Evolutionary conservation across 2,797 vertebrate species (phyloP), one percentile per base, ranked within the genome.

Genomic region (Anisognathus igniventris): DNA sequence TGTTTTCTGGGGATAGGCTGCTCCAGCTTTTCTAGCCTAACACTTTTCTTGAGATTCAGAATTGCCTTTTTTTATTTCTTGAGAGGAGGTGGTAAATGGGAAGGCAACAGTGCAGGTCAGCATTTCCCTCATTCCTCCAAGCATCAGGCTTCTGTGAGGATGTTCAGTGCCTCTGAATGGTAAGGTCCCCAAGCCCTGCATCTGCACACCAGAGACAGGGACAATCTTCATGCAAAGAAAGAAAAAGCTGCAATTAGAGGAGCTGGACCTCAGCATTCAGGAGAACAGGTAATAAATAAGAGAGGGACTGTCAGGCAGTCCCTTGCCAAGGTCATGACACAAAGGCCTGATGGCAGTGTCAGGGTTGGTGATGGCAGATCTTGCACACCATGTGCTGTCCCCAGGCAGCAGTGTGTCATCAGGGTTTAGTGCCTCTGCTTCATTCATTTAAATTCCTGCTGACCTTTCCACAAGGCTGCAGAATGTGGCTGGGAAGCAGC

Each of bases 401-500:
- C 31, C 82, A 48, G 66, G 37, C 77, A 16, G 51, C 88, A 66
- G 53, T 7, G 31, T 70, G 87, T 82, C 47, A 22, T 60, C 54
- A 75, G 22, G 39, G 31, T 80, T 96, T 88, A 58, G 70, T 79
- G 67, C 76, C 90, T 95, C 90, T 84, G 56, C 80, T 83, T 91
- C 70, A 14, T 87, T 83, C 54, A 56, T 97, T 92, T 75, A 37
- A 91, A 86, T 94, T 93, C 94, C 70, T 86, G 64, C 54, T 96
- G 94, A 95, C 92, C 93, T 84, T 88, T 96, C 94, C 42, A 39
- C 48, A 90, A 86, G 83, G 60, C 71, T 96, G 73, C 90, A 90
- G 96, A 91, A 57, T 68, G 86, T 88, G 78, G 18, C 91, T 95
- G 78, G 90, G 95, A 93, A 94, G 91, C 94, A 94, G 60, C 95